These are phyloP conservation scores for Pogonophryne albipinna DNA, from an alignment of 2,797 vertebrate species.

Conservation along the genomic window DNA sequence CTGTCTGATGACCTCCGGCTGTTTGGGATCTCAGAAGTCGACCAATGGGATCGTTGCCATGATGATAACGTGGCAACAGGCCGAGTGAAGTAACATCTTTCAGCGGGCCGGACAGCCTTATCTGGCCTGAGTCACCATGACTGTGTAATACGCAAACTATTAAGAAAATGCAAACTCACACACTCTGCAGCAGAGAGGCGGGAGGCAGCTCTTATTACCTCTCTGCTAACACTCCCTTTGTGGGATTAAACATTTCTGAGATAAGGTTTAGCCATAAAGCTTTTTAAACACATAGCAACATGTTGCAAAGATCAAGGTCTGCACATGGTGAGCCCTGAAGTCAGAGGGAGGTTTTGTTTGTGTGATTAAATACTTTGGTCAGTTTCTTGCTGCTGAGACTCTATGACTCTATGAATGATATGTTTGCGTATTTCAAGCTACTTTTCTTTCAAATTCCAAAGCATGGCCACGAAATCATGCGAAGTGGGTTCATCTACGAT, in stretches of 20 bases:
- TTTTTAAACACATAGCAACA: neutral
- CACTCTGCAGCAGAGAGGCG: conserved; percentile 15
- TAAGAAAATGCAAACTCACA: conserved; percentile 4
- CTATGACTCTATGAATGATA: neutral
- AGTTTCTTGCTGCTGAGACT: neutral
- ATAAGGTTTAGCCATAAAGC: neutral
- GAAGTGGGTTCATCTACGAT: too few species aligned
- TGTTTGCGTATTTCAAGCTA: too few species aligned
- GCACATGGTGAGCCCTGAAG: neutral
- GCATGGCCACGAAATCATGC: too few species aligned
- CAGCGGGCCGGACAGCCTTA: conserved; percentile 40
- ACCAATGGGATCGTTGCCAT: conserved; percentile 39
- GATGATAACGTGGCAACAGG: conserved; percentile 32
- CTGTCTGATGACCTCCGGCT: conserved; percentile 57
- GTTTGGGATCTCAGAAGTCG: conserved; percentile 46
- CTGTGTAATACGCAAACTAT: neutral
- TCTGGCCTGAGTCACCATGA: conserved; percentile 32
- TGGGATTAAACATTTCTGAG: conserved; percentile 36
- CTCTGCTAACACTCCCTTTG: neutral
- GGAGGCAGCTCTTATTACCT: conserved; percentile 27
- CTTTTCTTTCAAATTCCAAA: too few species aligned
- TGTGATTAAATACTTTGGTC: conserved; percentile 1
- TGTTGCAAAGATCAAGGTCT: neutral
- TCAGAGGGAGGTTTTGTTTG: conserved; percentile 1
- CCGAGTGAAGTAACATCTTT: conserved; percentile 47